Evolutionary conservation across 2,113 vertebrate genomes (phyloP).

Genomic region (Glaucomys volans): DNA sequence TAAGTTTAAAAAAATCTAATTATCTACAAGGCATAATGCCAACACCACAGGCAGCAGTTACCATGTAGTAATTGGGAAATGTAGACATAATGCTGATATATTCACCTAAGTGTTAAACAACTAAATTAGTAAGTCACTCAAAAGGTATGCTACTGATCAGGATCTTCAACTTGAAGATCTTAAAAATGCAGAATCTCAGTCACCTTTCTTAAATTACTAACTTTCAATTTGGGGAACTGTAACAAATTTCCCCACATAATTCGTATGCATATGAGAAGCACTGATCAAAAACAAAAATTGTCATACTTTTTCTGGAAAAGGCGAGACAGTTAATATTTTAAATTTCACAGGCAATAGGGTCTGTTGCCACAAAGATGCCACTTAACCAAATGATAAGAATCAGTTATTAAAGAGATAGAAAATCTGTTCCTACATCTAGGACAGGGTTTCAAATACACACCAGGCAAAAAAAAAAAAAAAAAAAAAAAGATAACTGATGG

Average conservation of each 20-base stretch:
- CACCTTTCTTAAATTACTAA: background rate
- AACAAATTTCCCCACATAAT: background rate
- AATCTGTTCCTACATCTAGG: background rate
- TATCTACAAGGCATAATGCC: background rate
- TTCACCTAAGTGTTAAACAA: background rate
- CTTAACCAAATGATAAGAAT: background rate
- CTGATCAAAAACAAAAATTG: background rate
- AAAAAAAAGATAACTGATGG: background rate
- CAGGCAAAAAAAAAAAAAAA: background rate
- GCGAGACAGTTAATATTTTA: conserved; percentile 22
- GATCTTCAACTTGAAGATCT: background rate
- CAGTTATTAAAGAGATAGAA: background rate
- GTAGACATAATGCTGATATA: background rate
- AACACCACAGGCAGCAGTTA: background rate
- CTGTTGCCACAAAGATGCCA: background rate
- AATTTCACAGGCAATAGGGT: background rate
- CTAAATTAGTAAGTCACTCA: conserved; percentile 40
- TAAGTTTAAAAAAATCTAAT: background rate
- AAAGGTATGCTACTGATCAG: background rate
- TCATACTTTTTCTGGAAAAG: conserved; percentile 31
- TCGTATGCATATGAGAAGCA: background rate
- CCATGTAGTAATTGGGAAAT: background rate
- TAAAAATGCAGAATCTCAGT: background rate
- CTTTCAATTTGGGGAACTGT: conserved; percentile 9
- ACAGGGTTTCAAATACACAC: background rate